A percentile compares a stretch with the other conserved stretches of the same genome.
phyloP scores from a whole-genome alignment of 2,113 vertebrate genomes.

The Dermatemys mawii region DNA sequence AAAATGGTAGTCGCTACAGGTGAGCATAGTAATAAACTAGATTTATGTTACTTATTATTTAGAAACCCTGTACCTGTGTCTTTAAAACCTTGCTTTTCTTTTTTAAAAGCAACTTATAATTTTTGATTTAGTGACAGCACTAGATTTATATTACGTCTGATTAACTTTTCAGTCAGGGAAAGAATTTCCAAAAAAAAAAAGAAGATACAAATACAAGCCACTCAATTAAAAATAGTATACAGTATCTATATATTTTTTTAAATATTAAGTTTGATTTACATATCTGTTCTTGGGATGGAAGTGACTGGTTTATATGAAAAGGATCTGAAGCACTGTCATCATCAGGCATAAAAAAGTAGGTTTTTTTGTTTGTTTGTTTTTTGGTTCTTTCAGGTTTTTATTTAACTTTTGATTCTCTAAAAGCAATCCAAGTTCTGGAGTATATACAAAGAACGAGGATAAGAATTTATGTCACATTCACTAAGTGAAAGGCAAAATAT shows the following conservation, averaged over 20 bases:
- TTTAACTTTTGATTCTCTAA: not conserved
- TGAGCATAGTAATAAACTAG: not conserved
- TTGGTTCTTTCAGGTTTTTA: not conserved
- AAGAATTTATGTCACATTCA: not conserved
- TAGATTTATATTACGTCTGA: not conserved
- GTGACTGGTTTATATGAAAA: not conserved
- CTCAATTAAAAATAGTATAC: not conserved
- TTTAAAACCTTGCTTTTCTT: not conserved
- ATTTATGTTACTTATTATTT: not conserved
- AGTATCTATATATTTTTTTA: not conserved
- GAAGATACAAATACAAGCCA: not conserved
- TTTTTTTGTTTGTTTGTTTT: not conserved
- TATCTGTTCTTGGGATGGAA: not conserved
- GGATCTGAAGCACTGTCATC: not conserved
- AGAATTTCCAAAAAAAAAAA: not conserved
- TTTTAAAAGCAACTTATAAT: not conserved
- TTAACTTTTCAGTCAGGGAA: not conserved
- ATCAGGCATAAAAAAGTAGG: accelerated
- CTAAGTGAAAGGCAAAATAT: not conserved
- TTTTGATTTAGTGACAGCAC: not conserved
- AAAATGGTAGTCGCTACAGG: not conserved
- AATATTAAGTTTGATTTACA: accelerated
- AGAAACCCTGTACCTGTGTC: not conserved
- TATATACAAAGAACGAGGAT: not conserved
- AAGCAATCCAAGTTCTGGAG: not conserved